phyloP scores from a whole-genome alignment of 2,797 vertebrate genomes.

The Microctenopoma lineatum region DNA sequence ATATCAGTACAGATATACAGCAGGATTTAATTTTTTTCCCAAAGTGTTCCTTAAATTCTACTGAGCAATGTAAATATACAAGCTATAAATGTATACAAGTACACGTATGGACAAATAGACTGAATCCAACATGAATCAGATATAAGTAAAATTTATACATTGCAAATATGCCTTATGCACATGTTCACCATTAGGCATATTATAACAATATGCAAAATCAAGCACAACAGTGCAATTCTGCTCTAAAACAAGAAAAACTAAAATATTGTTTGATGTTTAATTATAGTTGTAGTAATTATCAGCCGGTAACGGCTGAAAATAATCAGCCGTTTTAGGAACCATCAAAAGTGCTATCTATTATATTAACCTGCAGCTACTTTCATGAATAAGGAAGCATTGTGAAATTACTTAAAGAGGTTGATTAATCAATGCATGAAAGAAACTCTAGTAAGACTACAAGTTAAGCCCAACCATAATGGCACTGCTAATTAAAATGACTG shows the following conservation, averaged over 20 bases:
- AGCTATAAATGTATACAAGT: background rate
- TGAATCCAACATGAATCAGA: background rate
- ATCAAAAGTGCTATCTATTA: constrained; percentile 12
- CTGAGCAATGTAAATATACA: background rate
- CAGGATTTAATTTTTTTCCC: no score
- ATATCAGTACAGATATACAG: no score
- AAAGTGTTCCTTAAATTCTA: no score
- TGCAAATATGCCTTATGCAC: background rate
- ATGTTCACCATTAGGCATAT: background rate
- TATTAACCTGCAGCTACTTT: constrained; percentile 1
- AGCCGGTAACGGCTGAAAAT: no score
- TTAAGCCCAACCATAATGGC: background rate
- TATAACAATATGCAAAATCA: background rate
- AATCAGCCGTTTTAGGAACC: constrained; percentile 19
- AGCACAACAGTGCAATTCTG: no score
- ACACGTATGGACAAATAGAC: background rate
- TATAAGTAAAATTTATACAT: background rate
- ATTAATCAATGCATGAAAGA: constrained; percentile 4
- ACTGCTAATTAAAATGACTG: constrained; percentile 12
- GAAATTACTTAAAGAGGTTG: constrained; percentile 8
- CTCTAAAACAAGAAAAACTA: background rate
- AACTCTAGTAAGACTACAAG: background rate
- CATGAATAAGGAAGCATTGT: constrained; percentile 4
- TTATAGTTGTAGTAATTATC: constrained; percentile 22
- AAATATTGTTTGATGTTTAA: constrained; percentile 19